Conservation (phyloP, 2,888 invertebrate species). For the Amblyteles armatorius region DNA sequence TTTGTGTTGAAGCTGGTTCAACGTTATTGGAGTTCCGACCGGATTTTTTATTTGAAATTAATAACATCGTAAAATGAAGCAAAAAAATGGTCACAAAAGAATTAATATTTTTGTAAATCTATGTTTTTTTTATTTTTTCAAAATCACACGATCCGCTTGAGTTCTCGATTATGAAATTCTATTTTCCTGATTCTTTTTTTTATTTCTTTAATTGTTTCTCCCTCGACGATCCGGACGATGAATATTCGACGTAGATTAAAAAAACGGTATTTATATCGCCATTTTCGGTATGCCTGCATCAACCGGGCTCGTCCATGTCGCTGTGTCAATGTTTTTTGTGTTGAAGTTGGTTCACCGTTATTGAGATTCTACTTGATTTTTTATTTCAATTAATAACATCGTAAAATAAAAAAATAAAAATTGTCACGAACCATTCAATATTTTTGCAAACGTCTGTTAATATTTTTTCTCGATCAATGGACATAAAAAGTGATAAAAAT, state of each 20-base stretch:
- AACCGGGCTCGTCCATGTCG: background rate
- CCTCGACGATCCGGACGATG: slow-evolving; percentile 58
- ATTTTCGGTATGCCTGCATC: background rate
- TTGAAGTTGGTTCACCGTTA: background rate
- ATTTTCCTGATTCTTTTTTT: slow-evolving; percentile 50
- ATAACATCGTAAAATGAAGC: background rate
- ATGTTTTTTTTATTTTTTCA: background rate
- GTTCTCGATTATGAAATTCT: slow-evolving; percentile 68
- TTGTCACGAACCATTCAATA: too few species aligned
- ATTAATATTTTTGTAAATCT: too few species aligned
- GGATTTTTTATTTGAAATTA: background rate
- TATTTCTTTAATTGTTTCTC: slow-evolving; percentile 53
- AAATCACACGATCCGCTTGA: slow-evolving; percentile 48
- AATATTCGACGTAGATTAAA: slow-evolving; percentile 35
- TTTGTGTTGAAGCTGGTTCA: background rate
- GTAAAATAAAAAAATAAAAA: background rate
- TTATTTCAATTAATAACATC: background rate
- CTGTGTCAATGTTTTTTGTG: background rate
- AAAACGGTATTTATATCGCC: slow-evolving; percentile 44
- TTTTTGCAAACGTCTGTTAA: too few species aligned
- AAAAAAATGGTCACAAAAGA: too few species aligned
- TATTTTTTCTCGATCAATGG: too few species aligned
- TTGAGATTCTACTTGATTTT: background rate
- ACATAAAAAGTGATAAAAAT: too few species aligned
- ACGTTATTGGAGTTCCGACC: background rate